Base-by-base conservation (phyloP, 2,113 vertebrate genomes). In the Lutjanus erythropterus region DNA sequence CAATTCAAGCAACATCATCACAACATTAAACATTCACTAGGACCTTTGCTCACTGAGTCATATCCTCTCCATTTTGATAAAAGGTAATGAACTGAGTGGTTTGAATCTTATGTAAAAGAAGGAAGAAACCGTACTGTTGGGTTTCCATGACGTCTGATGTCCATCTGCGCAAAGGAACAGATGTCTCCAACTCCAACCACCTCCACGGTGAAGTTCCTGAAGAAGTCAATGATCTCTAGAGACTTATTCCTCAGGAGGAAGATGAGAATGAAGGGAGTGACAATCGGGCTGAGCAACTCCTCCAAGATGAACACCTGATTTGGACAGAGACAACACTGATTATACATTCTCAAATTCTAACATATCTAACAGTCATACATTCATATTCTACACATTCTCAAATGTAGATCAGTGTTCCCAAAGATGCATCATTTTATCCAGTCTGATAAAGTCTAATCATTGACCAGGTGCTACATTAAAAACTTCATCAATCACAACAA, bases 151-250 rank as follows among this genome's bases (percentile, higher is more conserved):
- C 98, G 97, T 39, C 98, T 96, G 88, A 99, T 97, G 0, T 99
- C 98, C 98, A 99, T 99, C 93, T 99, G 98, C 4, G 98, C 98
- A 8, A 99, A 99, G 52, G 98, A 99, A 78, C 98, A 99, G 80
- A 98, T 99, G 89, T 99, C 98, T 0, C 98, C 98, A 6, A 98
- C 98, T 0, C 98, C 98, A 25, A 99, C 96, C n/a, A 99, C 98
- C 89, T 99, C 98, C 80, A 99, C 97, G 0, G 97, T 99, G 89
- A 99, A 99, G 93, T 99, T 99, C 69, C 98, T 95, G 93, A 99
- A 99, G 93, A 99, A 99, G 89, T 99, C 97, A 29, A 99, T 97
- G 29, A 99, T 99, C 92, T 99, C 98, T 71, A 99, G 92, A 68
- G 98, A 97, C 91, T 98, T 97, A 19, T 96, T 97, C 37, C 98